Evolutionary conservation across 2,113 vertebrate species (phyloP).

Genomic region (Naja naja): DNA sequence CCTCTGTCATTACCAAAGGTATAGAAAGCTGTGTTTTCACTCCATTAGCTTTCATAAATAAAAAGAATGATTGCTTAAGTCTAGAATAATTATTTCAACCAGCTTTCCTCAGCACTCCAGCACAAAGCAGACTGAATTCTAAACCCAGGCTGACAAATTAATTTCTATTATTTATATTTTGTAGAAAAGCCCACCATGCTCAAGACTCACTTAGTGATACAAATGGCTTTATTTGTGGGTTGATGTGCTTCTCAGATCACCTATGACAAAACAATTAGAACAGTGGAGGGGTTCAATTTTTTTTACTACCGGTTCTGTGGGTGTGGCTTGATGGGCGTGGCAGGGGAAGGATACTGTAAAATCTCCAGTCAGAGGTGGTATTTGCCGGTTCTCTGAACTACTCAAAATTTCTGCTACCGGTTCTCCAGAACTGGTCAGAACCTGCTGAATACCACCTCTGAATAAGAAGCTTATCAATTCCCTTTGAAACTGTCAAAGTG

Average conservation of each 20-base stretch:
- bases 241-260: slow-evolving; percentile 23
- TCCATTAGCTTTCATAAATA: slow-evolving; percentile 76
- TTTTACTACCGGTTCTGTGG: too few species aligned
- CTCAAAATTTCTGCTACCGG: too few species aligned
- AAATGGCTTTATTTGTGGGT: slow-evolving; percentile 48
- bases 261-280: slow-evolving; percentile 17
- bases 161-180: slow-evolving; percentile 73
- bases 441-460: too few species aligned
- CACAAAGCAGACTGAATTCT: slow-evolving; percentile 41
- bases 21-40: slow-evolving; percentile 63
- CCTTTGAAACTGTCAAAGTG: slow-evolving; percentile 1
- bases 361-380: too few species aligned
- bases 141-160: slow-evolving; percentile 68
- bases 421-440: too few species aligned
- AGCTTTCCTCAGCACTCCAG: slow-evolving; percentile 60
- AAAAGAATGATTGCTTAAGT: slow-evolving; percentile 73
- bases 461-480: slow-evolving; percentile 11
- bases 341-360: too few species aligned
- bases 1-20: slow-evolving; percentile 65
- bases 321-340: too few species aligned
- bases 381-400: too few species aligned
- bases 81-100: slow-evolving; percentile 75
- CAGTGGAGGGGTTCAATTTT: too few species aligned
- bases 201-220: slow-evolving; percentile 46
- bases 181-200: slow-evolving; percentile 48